These are phyloP conservation scores for Patiria pectinifera DNA, from an alignment of 53 echinoderm and acorn worm species.

Conservation along the genomic window DNA sequence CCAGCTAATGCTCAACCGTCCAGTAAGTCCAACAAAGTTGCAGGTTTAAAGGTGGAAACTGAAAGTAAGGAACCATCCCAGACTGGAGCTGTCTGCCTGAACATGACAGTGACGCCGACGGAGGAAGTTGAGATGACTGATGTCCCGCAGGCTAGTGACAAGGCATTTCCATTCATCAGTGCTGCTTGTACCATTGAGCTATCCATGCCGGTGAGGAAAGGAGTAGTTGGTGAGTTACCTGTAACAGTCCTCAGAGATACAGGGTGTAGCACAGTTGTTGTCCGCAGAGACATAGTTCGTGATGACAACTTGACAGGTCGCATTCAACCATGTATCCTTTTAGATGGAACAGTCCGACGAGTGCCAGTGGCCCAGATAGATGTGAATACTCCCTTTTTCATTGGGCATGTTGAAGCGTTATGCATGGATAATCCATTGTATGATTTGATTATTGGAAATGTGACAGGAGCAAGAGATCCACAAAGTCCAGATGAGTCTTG, in stretches of 20 bases:
- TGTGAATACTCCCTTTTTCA: conserved; percentile 31
- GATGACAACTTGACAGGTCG: conserved; percentile 2
- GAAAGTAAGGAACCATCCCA: background rate
- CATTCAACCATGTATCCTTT: conserved; percentile 39
- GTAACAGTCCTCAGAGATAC: conserved; percentile 34
- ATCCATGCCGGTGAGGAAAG: conserved; percentile 52
- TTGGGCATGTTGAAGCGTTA: conserved; percentile 22
- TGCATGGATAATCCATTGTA: conserved; percentile 45
- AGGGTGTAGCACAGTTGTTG: conserved; percentile 53
- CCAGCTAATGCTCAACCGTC: background rate
- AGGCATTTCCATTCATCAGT: background rate
- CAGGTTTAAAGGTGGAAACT: too few relatives aligned
- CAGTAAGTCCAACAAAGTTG: background rate
- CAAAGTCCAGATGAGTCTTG: conserved; percentile 19
- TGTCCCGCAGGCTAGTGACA: too few relatives aligned
- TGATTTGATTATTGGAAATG: conserved; percentile 31
- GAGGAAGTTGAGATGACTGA: background rate
- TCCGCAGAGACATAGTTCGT: background rate
- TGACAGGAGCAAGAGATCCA: conserved; percentile 9
- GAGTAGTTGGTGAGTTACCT: background rate
- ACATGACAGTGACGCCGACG: background rate
- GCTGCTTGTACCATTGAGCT: background rate
- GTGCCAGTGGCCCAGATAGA: conserved; percentile 23
- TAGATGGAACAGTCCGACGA: conserved; percentile 37
- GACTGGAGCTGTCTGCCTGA: background rate